These are phyloP conservation scores for Notolepis coatsorum DNA, from an alignment of 2,797 vertebrate genomes.

Conservation along the genomic window DNA sequence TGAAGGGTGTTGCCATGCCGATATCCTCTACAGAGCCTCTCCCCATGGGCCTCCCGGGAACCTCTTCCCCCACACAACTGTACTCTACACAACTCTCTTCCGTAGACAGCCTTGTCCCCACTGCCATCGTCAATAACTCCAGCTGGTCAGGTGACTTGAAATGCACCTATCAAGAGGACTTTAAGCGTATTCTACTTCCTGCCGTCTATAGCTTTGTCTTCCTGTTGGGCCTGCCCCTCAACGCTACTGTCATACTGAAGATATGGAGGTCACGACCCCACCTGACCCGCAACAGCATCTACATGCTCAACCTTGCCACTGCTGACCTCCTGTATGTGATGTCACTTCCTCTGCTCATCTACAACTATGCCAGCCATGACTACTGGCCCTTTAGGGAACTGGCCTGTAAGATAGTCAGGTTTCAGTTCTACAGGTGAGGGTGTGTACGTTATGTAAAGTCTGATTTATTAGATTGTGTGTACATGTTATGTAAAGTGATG, in stretches of 20 bases:
- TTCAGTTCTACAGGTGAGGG: constrained; percentile 92
- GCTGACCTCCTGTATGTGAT: constrained; percentile 94
- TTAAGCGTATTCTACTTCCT: constrained; percentile 92
- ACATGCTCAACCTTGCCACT: constrained; percentile 92
- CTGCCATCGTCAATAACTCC: background rate
- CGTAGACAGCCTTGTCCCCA: background rate
- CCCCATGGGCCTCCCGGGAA: constrained; percentile 28
- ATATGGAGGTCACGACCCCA: constrained; percentile 83
- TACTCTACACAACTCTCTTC: constrained; percentile 27
- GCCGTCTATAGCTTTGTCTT: constrained; percentile 90
- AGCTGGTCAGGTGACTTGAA: constrained; percentile 5
- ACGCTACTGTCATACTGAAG: constrained; percentile 87
- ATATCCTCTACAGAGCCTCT: constrained; percentile 41
- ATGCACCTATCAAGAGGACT: constrained; percentile 93
- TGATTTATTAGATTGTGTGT: too few species aligned
- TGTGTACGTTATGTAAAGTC: too few species aligned
- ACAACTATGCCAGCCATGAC: constrained; percentile 93
- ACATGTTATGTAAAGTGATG: too few species aligned
- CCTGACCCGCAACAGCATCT: constrained; percentile 88
- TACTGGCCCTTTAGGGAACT: constrained; percentile 97
- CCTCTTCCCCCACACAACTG: constrained; percentile 3
- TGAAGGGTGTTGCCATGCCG: constrained; percentile 55
- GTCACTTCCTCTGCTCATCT: constrained; percentile 94
- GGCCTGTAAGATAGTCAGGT: constrained; percentile 89
- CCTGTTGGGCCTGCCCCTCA: constrained; percentile 87